Percentiles rank a stretch among this genome's conserved stretches.
Evolutionary conservation across 2,888 invertebrate species (phyloP).

Genomic region (Temnothorax unifasciatus): DNA sequence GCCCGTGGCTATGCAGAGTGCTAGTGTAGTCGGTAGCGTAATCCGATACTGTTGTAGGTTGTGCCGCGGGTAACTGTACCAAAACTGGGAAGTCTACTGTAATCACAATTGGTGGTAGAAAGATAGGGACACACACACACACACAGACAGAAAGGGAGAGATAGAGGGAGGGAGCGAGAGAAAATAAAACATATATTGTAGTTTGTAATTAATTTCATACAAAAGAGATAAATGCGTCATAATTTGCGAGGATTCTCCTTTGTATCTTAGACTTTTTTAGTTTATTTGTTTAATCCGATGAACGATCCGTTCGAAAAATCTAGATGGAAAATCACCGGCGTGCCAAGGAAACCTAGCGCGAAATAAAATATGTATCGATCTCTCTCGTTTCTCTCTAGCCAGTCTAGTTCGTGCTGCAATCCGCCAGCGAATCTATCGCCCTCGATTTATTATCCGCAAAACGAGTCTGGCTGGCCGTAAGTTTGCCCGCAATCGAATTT

Average conservation of each 20-base stretch:
- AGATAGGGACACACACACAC: too few relatives aligned
- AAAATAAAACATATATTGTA: not conserved
- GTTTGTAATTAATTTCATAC: conserved; percentile 29
- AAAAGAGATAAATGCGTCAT: not conserved
- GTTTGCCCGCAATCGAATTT: conserved; percentile 49
- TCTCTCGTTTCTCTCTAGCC: conserved; percentile 46
- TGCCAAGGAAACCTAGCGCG: conserved; percentile 46
- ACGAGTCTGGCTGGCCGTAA: conserved; percentile 49
- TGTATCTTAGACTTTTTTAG: not conserved
- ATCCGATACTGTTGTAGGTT: conserved; percentile 52
- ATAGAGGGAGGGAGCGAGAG: not conserved
- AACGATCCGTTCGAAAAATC: conserved; percentile 7
- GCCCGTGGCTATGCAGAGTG: conserved; percentile 50
- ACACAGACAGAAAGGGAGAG: not conserved
- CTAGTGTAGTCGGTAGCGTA: conserved; percentile 39
- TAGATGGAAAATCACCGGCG: conserved; percentile 30
- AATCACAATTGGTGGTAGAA: conserved; percentile 42
- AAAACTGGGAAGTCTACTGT: conserved; percentile 53
- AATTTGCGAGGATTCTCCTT: not conserved
- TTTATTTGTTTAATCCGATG: not conserved
- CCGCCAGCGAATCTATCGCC: conserved; percentile 50
- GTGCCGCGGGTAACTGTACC: conserved; percentile 44
- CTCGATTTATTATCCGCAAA: conserved; percentile 60
- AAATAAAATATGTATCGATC: conserved; percentile 54
- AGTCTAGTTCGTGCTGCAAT: conserved; percentile 51